These are phyloP conservation scores for Styela plicata DNA, from an alignment of 23 tunicate species.

Conservation along the genomic window DNA sequence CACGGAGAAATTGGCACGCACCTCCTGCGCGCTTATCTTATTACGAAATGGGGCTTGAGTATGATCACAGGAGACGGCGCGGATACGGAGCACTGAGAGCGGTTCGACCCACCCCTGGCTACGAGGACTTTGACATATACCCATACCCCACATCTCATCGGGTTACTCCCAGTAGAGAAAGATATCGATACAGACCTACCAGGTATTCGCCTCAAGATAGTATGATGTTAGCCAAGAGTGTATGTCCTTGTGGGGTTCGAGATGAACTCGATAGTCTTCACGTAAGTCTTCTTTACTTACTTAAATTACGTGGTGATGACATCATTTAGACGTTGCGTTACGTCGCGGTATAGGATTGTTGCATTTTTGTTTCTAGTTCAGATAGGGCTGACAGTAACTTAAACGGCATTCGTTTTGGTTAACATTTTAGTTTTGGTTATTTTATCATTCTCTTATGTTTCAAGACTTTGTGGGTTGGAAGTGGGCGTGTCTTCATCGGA, in stretches of 20 bases:
- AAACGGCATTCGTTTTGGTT: too few relatives aligned
- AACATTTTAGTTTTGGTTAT: too few relatives aligned
- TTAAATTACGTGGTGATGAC: too few relatives aligned
- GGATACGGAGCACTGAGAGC: neutral
- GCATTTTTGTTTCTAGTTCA: too few relatives aligned
- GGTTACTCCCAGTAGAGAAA: neutral
- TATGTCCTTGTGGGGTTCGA: conserved; percentile 25
- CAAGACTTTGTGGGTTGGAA: too few relatives aligned
- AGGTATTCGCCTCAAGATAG: neutral
- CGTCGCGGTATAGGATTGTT: too few relatives aligned
- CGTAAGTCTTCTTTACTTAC: conserved; percentile 16
- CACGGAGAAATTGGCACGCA: neutral
- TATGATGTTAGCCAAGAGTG: neutral
- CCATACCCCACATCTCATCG: neutral
- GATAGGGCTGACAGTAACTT: too few relatives aligned
- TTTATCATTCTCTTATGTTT: too few relatives aligned
- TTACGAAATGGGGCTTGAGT: neutral
- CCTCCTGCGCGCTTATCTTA: neutral
- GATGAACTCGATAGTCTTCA: conserved; percentile 6
- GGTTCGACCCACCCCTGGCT: neutral
- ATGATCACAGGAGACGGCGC: neutral
- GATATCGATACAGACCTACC: neutral
- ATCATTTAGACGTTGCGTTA: too few relatives aligned
- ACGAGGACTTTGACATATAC: neutral
- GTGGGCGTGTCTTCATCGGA: too few relatives aligned